A percentile compares a stretch with the other conserved stretches of the same genome.
These are phyloP conservation scores for Eucidaris tribuloides DNA, from an alignment of 35 echinoderm and acorn worm genomes.

Conservation along the genomic window DNA sequence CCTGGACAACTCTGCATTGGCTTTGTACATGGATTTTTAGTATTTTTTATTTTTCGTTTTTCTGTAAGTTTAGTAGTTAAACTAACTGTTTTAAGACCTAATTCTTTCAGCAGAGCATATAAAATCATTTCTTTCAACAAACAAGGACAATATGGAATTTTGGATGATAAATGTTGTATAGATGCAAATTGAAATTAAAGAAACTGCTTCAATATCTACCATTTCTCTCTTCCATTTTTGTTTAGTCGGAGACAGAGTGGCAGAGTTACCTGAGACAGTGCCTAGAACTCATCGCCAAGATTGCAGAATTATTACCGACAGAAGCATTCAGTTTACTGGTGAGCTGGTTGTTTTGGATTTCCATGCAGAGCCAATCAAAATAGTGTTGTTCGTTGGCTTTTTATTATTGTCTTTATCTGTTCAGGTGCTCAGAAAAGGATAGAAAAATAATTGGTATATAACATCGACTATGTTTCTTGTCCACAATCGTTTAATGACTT, in stretches of 20 bases:
- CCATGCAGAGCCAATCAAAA: not conserved
- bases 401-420: not conserved
- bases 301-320: constrained; percentile 90
- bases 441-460: not conserved
- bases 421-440: not conserved
- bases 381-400: not conserved
- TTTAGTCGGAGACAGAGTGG: constrained; percentile 96
- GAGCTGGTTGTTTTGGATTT: not conserved
- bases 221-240: too few relatives aligned
- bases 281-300: constrained; percentile 88
- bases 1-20: too few relatives aligned
- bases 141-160: too few relatives aligned
- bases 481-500: not conserved
- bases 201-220: too few relatives aligned
- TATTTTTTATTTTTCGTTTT: too few relatives aligned
- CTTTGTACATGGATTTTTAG: too few relatives aligned
- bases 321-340: constrained; percentile 95
- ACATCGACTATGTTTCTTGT: not conserved
- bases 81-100: too few relatives aligned
- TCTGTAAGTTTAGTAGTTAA: too few relatives aligned
- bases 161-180: too few relatives aligned
- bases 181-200: too few relatives aligned
- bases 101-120: too few relatives aligned
- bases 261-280: constrained; percentile 91
- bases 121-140: too few relatives aligned